Base-by-base conservation (phyloP, 2,797 vertebrate genomes). In the Botia kubotai region DNA sequence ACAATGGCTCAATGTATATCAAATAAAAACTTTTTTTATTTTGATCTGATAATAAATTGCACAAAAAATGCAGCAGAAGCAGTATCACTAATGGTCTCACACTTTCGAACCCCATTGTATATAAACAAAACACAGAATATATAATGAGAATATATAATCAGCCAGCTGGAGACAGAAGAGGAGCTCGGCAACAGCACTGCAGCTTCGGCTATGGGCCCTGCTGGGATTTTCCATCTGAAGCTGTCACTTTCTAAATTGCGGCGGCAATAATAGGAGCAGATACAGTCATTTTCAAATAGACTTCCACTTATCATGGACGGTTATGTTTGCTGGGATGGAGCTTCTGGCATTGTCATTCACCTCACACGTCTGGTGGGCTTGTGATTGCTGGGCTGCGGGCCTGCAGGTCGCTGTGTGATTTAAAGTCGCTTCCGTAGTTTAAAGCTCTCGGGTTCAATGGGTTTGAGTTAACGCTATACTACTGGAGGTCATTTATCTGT, bases 371-470 rank as follows among this genome's bases (percentile, higher is more conserved):
- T 76, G 68, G 46, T 58, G 77, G 82, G 84, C 83, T 84, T 60
- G 80, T 88, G 87, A 86, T 86, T 26, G 43, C 82, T 89, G 79
- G 81, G 86, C 87, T 85, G 82, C 81, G 84, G 84, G 84, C 78
- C 79, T 50, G 29, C 84, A 82, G 88, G 89, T 91, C 90, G 87
- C 84, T 83, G 88, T 87, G 84, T 84, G 87, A 89, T 87, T 90
- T 87, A 57, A 86, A 84, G 85, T 87, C 86, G 81, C 84, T 87
- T 87, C 91, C 85, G 88, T 87, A 87, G 88, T 87, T 17, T 33
- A 80, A 87, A 85, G 88, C 86, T 86, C 87, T 86, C 79, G 43
- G 81, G 81, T 81, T 87, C 85, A 75, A 82, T 86, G 83, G 78
- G 72, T 86, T 88, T 86, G 39, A 70, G 66, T 16, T 83, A 85